Base-by-base conservation (phyloP, 2,113 vertebrate species). In the Haemorhous mexicanus region DNA sequence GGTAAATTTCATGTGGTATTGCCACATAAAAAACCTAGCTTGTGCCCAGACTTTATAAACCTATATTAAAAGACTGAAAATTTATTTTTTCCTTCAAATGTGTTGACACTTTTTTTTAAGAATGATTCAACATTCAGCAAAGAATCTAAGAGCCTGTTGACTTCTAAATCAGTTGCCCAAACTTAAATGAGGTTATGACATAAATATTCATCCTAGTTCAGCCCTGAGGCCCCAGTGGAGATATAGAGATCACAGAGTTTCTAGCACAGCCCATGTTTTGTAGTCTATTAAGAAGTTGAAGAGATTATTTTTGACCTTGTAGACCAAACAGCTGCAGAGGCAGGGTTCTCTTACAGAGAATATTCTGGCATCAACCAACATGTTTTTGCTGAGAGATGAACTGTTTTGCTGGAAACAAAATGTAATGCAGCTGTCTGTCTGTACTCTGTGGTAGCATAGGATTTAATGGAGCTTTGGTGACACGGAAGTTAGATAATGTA, bases 361-460 rank as follows among this genome's bases (percentile, higher is more conserved):
- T 33, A 30, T 16, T 53, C 44, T 58, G 46, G 39, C 82, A 95
- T 47, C 39, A 85, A 59, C 20, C 21, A 83, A 44, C 24, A 50
- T 19, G 12, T 17, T 90, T 94, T 53, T 85, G 59, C 33, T 70
- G 72, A 86, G 35, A 91, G 12, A 43, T 63, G 16, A 90, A 74
- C 16, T 56, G 44, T 75, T 87, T 87, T 39, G 11, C 58, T 20
- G 2, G 43, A 88, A 91, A 69, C 4, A 77, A 91, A 93, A 70
- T n/a, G 2, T 55, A 39, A 32, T 63, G 9, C 58, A 73, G 26
- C 8, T 0, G 0, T 2, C 8, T 83, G 46, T 33, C 49, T 87
- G 16, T 50, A 58, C 15, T 49, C n/a, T 73, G 10, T 28, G 21
- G 64, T 7, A 77, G 17, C 26, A 58, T 0, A 64, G 43, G 43